Conservation (phyloP, 1,140 invertebrate species). For the Venustaconcha ellipsiformis region DNA sequence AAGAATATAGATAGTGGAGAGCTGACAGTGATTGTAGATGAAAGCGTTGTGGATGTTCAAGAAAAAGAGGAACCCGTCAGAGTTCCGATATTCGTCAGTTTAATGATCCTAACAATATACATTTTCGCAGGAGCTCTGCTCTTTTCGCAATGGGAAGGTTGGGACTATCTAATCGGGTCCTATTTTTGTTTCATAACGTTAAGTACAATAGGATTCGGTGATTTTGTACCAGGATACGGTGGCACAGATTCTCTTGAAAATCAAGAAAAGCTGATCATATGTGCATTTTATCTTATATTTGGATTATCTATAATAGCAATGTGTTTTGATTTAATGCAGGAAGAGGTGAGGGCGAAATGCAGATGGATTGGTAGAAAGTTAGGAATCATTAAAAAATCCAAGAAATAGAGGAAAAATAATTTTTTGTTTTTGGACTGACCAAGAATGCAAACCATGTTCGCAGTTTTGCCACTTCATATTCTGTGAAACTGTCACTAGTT, state of each 20-base stretch:
- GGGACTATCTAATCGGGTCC: conserved; percentile 90
- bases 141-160: conserved; percentile 73
- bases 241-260: conserved; percentile 71
- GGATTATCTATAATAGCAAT: conserved; percentile 98
- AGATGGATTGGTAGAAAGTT: conserved; percentile 72
- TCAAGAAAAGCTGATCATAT: conserved; percentile 54
- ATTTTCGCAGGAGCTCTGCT: conserved; percentile 64
- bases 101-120: conserved; percentile 61
- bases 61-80: conserved; percentile 45
- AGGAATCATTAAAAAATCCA: conserved; percentile 27
- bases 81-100: conserved; percentile 61
- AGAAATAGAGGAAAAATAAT: no score
- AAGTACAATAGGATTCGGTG: conserved; percentile 88
- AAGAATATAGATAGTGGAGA: no score
- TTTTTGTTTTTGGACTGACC: no score
- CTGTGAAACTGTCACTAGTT: no score
- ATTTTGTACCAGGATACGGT: conserved; percentile 87
- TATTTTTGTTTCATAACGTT: conserved; percentile 94
- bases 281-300: conserved; percentile 75
- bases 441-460: no score
- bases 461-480: no score
- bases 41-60: neutral
- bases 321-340: conserved; percentile 99
- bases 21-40: no score
- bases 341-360: conserved; percentile 83